A percentile compares a stretch with the other conserved stretches of the same genome.
These are phyloP conservation scores for Oasisia sp. DNA, from an alignment of 2,888 invertebrate genomes.

Conservation along the genomic window DNA sequence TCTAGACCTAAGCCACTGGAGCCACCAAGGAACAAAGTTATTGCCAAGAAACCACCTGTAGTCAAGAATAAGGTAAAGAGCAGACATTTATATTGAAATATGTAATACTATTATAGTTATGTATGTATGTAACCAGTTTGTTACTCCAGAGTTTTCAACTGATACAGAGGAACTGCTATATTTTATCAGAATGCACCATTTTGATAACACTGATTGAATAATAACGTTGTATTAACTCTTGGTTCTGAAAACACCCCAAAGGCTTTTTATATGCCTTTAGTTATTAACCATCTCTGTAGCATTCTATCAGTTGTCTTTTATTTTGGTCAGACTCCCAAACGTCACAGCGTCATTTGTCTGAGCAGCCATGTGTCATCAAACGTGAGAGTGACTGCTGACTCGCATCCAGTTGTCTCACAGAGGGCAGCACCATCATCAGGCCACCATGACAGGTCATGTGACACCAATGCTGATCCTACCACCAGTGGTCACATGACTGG, in stretches of 20 bases:
- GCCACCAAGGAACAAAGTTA: background rate
- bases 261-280: background rate
- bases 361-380: background rate
- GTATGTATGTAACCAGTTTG: background rate
- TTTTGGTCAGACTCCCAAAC: background rate
- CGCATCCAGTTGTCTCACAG: background rate
- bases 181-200: too few species aligned
- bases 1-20: background rate
- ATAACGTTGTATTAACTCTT: too few species aligned
- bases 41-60: background rate
- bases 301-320: background rate
- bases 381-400: background rate
- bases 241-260: too few species aligned
- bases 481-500: background rate
- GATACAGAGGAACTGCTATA: background rate
- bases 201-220: too few species aligned
- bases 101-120: background rate
- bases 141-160: background rate
- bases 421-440: background rate
- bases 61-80: background rate
- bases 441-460: background rate
- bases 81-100: background rate
- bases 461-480: background rate
- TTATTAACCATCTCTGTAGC: background rate
- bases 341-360: background rate